Percentiles rank a stretch among this genome's conserved stretches.
Conservation (phyloP, 2,113 vertebrate genomes). For the Myotis lucifugus region DNA sequence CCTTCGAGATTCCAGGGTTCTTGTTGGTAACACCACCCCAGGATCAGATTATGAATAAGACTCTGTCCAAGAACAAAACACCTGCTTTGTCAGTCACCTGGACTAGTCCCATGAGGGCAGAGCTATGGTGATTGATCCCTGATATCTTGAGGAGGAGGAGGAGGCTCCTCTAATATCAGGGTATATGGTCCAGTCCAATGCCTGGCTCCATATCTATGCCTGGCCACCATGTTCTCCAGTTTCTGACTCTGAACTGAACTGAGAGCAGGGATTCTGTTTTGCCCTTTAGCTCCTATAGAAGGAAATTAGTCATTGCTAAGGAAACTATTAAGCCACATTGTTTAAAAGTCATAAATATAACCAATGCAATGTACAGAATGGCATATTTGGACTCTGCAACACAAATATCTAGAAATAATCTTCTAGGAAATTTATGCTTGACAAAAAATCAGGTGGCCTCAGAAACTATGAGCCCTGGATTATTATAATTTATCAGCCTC, state of each 20-base stretch:
- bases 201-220: background rate
- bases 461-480: background rate
- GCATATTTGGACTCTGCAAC: background rate
- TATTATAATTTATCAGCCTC: background rate
- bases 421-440: background rate
- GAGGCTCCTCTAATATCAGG: background rate
- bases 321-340: background rate
- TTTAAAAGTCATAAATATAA: background rate
- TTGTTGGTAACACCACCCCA: background rate
- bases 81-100: background rate
- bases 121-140: background rate
- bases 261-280: background rate
- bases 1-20: background rate
- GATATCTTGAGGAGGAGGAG: background rate
- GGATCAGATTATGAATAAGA: background rate
- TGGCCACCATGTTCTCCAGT: background rate
- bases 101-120: background rate
- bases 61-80: background rate
- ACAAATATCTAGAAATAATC: background rate
- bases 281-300: background rate
- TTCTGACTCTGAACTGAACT: background rate
- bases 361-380: background rate
- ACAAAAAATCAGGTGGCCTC: background rate
- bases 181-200: no score
- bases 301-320: background rate